These are phyloP conservation scores for Pica pica DNA, from an alignment of 2,113 vertebrate genomes.

Conservation along the genomic window DNA sequence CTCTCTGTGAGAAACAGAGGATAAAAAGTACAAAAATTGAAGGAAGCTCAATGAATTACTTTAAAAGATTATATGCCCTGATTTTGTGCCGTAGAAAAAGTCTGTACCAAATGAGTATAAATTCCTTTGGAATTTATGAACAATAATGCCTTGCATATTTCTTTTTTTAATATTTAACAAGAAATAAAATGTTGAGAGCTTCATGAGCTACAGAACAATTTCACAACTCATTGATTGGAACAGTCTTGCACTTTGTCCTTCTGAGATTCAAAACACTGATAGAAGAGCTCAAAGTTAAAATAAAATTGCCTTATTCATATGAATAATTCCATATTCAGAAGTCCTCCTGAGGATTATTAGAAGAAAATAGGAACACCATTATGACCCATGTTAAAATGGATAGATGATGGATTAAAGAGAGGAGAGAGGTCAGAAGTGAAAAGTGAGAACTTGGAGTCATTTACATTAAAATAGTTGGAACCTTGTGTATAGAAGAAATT, in stretches of 20 bases:
- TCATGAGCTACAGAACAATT: neutral
- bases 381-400: neutral
- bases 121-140: neutral
- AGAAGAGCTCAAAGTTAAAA: neutral
- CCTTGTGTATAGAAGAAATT: neutral
- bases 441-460: neutral
- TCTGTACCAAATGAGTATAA: neutral
- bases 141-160: neutral
- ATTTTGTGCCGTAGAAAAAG: neutral
- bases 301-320: neutral
- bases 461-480: neutral
- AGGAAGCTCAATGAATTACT: neutral
- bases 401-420: neutral
- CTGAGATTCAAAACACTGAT: neutral
- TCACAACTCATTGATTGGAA: neutral
- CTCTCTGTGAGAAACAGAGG: neutral
- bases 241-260: neutral
- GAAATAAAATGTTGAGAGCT: neutral
- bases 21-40: neutral
- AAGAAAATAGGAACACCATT: neutral
- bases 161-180: neutral
- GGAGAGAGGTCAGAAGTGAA: neutral
- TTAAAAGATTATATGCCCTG: neutral
- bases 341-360: neutral
- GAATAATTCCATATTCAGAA: neutral